These are phyloP conservation scores for Branchipolynoe longqiensis DNA, from an alignment of 2,888 invertebrate genomes.

Conservation along the genomic window DNA sequence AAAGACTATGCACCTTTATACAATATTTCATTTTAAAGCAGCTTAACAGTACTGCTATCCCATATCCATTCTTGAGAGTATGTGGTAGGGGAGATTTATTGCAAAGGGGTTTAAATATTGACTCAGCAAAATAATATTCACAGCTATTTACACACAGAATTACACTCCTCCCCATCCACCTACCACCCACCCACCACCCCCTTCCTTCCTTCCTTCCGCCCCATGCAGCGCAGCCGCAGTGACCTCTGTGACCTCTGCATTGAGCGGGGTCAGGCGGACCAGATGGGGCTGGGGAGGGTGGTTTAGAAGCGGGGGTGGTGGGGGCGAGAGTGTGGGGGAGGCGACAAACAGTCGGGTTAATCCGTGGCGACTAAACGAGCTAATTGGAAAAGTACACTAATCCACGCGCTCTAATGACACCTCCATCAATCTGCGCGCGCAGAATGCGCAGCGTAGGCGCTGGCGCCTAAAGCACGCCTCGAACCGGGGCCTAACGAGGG, in stretches of 20 bases:
- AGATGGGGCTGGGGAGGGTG: conserved; percentile 8
- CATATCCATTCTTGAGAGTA: no score
- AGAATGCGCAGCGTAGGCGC: background rate
- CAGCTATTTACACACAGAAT: background rate
- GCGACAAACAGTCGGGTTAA: background rate
- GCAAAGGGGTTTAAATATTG: no score
- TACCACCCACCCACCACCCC: background rate
- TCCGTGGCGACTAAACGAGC: conserved; percentile 40
- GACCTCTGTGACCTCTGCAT: conserved; percentile 30
- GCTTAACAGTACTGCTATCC: no score
- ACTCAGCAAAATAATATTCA: no score
- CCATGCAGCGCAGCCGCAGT: conserved; percentile 1
- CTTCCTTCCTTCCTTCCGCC: background rate
- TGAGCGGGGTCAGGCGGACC: conserved; percentile 20
- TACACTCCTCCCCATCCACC: background rate
- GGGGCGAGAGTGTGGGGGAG: background rate
- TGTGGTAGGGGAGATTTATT: no score
- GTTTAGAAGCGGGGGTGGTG: background rate
- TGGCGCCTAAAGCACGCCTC: no score
- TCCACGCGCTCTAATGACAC: conserved; percentile 19
- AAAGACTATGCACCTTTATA: no score
- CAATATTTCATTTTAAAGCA: no score
- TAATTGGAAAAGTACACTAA: conserved; percentile 51
- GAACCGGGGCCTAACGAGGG: no score
- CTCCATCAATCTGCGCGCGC: conserved; percentile 37